A percentile compares a stretch with the other conserved stretches of the same genome.
Conservation (phyloP, 1,140 invertebrate genomes). For the Lethrus apterus region DNA sequence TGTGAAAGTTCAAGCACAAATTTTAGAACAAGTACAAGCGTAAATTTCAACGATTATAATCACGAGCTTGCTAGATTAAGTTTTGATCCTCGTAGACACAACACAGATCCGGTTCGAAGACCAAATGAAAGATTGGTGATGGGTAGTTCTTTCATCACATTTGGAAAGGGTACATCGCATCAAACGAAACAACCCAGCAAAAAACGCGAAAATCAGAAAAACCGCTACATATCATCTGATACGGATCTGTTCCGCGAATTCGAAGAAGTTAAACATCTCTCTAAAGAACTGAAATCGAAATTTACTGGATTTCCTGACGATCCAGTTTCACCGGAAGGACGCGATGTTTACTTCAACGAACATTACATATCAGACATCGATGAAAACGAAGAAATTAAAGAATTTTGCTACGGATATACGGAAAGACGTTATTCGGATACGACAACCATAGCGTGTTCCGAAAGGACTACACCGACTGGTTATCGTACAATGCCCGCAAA, state of each 20-base stretch:
- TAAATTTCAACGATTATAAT: too few relatives aligned
- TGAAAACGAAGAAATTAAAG: constrained; percentile 38
- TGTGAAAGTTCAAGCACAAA: too few relatives aligned
- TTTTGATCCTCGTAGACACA: too few relatives aligned
- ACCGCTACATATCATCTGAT: constrained; percentile 29
- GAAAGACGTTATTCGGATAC: constrained; percentile 23
- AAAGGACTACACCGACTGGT: not conserved
- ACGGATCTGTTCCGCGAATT: constrained; percentile 32
- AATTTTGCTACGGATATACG: constrained; percentile 31
- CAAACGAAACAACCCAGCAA: not conserved
- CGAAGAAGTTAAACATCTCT: constrained; percentile 33
- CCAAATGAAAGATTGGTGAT: not conserved
- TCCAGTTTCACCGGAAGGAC: not conserved
- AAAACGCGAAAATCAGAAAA: not conserved
- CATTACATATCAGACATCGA: constrained; percentile 40
- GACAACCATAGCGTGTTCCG: not conserved
- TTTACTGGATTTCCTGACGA: constrained; percentile 22
- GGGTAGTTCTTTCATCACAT: too few relatives aligned
- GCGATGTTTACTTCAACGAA: constrained; percentile 31
- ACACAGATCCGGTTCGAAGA: too few relatives aligned
- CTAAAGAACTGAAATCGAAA: constrained; percentile 29
- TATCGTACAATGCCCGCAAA: not conserved
- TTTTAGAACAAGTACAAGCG: too few relatives aligned
- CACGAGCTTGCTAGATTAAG: too few relatives aligned
- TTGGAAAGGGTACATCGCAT: not conserved